These are phyloP conservation scores for Hoplostethus mediterraneus DNA, from an alignment of 2,797 vertebrate genomes.

Conservation along the genomic window DNA sequence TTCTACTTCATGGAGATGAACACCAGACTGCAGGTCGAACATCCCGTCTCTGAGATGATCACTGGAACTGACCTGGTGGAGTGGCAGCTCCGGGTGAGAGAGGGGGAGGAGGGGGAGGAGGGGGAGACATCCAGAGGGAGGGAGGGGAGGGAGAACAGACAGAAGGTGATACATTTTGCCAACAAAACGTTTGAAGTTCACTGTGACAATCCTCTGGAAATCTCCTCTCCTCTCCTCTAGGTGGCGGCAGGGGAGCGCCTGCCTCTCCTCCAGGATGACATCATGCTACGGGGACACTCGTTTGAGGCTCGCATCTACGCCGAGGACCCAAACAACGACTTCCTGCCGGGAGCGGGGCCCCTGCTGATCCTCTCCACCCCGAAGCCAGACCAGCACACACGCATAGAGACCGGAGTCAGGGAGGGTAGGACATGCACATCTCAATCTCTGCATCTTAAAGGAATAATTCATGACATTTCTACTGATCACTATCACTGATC, in stretches of 20 bases:
- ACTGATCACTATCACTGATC: too few species aligned
- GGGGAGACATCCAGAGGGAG: not conserved
- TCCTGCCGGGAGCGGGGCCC: constrained; percentile 94
- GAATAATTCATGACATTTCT: too few species aligned
- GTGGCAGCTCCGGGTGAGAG: constrained; percentile 94
- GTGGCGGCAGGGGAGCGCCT: constrained; percentile 95
- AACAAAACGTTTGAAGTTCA: too few species aligned
- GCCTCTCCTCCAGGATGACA: constrained; percentile 93
- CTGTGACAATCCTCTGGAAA: too few species aligned
- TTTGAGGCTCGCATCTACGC: constrained; percentile 98
- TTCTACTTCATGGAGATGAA: constrained; percentile 99
- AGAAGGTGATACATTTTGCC: too few species aligned
- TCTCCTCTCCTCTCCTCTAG: constrained; percentile 73
- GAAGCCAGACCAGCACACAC: constrained; percentile 82
- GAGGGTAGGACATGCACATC: constrained; percentile 85
- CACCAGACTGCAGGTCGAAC: constrained; percentile 97
- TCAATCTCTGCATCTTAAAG: too few species aligned
- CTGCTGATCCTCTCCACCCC: constrained; percentile 93
- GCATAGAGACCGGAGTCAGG: constrained; percentile 96
- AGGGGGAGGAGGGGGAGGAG: not conserved
- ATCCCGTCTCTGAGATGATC: constrained; percentile 97
- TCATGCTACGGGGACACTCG: constrained; percentile 90
- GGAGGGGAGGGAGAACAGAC: not conserved
- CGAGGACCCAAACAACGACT: constrained; percentile 94
- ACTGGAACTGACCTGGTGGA: constrained; percentile 97